Evolutionary conservation across 2,797 vertebrate genomes (phyloP).

Genomic region (Helostoma temminkii): DNA sequence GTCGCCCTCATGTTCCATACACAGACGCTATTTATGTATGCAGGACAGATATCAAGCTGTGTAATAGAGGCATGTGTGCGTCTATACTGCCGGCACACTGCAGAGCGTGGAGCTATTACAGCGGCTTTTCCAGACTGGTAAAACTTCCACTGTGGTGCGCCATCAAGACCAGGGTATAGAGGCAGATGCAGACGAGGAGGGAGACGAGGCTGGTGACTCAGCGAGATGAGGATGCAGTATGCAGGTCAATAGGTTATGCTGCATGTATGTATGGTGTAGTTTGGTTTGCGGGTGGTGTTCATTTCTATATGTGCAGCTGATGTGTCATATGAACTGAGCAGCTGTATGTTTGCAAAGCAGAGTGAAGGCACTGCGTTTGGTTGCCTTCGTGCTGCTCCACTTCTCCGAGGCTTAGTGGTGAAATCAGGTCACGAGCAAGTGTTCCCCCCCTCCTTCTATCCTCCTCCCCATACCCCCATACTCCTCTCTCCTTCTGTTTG

Average conservation of each 20-base stretch:
- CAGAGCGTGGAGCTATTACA: slow-evolving; percentile 33
- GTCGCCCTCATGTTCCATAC: slow-evolving; percentile 13
- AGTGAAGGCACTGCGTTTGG: slow-evolving; percentile 10
- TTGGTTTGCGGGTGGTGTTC: not conserved
- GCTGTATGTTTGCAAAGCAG: slow-evolving; percentile 39
- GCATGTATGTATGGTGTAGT: not conserved
- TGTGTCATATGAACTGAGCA: slow-evolving; percentile 10
- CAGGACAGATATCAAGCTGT: slow-evolving; percentile 56
- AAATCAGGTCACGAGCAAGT: slow-evolving; percentile 80
- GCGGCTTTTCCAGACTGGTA: slow-evolving; percentile 37
- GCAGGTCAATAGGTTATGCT: slow-evolving; percentile 47
- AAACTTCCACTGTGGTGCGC: slow-evolving; percentile 23
- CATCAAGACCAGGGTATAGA: slow-evolving; percentile 9
- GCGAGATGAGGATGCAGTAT: slow-evolving; percentile 40
- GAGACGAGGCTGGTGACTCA: slow-evolving; percentile 54
- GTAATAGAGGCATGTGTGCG: slow-evolving; percentile 38
- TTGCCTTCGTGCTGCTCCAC: slow-evolving; percentile 63
- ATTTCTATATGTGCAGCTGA: slow-evolving; percentile 5
- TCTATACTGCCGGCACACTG: slow-evolving; percentile 33
- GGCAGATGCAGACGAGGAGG: slow-evolving; percentile 6
- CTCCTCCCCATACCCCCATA: slow-evolving; percentile 30
- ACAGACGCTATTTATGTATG: slow-evolving; percentile 48
- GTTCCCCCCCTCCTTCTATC: slow-evolving; percentile 26
- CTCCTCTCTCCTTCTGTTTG: slow-evolving; percentile 35
- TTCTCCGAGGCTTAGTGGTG: slow-evolving; percentile 66